phyloP scores from a whole-genome alignment of 2,113 vertebrate species.

The Podiceps cristatus region DNA sequence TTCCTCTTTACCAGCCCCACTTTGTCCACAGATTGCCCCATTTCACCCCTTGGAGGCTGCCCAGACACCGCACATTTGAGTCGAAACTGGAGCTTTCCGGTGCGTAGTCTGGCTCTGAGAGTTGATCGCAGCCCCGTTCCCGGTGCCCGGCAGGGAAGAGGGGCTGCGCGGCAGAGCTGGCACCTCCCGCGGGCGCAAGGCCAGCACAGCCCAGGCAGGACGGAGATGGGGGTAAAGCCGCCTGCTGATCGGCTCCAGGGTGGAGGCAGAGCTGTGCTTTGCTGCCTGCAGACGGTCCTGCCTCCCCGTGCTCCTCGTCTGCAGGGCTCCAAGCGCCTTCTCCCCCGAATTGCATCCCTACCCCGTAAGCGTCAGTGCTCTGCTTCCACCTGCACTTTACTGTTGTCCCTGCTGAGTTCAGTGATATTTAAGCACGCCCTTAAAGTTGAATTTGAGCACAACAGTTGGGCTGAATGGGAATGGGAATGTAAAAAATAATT shows the following conservation, averaged over 20 bases:
- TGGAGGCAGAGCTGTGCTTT: not conserved
- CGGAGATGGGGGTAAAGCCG: not conserved
- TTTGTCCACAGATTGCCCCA: not conserved
- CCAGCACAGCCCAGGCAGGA: not conserved
- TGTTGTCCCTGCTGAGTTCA: not conserved
- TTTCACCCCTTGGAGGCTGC: not conserved
- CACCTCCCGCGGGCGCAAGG: rapidly evolving
- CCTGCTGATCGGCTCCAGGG: not conserved
- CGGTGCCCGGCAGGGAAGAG: not conserved
- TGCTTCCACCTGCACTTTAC: not conserved
- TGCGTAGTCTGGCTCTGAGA: rapidly evolving
- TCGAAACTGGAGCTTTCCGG: not conserved
- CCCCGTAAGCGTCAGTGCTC: rapidly evolving
- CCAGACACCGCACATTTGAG: not conserved
- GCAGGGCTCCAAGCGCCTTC: not conserved
- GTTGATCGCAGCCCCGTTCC: rapidly evolving
- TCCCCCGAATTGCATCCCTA: not conserved
- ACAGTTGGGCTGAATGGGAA: not conserved
- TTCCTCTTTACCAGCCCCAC: not conserved
- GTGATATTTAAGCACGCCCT: not conserved
- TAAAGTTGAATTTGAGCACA: not conserved
- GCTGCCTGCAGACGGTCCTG: not conserved
- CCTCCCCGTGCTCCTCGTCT: not conserved
- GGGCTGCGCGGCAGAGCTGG: rapidly evolving
- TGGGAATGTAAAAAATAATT: not conserved